phyloP scores from a whole-genome alignment of 2,797 vertebrate genomes.

The Sphenopsis melanotis region DNA sequence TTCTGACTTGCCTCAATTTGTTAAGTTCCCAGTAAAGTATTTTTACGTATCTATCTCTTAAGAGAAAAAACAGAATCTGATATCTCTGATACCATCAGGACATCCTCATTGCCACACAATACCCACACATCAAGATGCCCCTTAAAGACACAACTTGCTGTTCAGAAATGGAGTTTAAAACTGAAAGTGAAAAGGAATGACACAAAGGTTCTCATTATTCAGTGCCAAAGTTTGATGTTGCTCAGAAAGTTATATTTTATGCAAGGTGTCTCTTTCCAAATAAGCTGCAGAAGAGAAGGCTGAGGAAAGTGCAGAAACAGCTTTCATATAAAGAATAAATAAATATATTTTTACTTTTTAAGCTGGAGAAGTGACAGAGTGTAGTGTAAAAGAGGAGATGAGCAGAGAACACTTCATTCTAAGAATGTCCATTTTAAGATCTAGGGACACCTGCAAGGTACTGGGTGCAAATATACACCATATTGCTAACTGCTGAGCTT shows the following conservation, averaged over 20 bases:
- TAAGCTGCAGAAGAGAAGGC: background rate
- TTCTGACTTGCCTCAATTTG: background rate
- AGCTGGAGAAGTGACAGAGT: background rate
- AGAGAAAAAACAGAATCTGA: background rate
- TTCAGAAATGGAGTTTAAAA: background rate
- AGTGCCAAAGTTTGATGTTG: background rate
- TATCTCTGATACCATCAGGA: background rate
- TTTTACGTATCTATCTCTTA: background rate
- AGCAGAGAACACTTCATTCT: background rate
- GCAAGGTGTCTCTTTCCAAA: background rate
- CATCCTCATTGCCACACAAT: background rate
- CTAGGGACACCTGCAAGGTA: background rate
- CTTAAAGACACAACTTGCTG: background rate
- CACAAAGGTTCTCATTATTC: background rate
- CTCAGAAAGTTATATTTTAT: background rate
- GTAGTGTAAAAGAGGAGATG: background rate
- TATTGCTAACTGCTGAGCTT: conserved; percentile 35
- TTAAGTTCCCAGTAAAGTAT: background rate
- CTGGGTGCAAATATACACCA: background rate
- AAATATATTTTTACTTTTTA: background rate
- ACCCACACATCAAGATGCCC: background rate
- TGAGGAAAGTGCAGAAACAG: background rate
- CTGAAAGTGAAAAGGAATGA: background rate
- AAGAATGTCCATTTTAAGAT: background rate
- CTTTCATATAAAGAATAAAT: background rate